Percentiles rank a stretch among this genome's conserved stretches.
These are phyloP conservation scores for Sinella curviseta DNA, from an alignment of 1,140 invertebrate species.

Conservation along the genomic window DNA sequence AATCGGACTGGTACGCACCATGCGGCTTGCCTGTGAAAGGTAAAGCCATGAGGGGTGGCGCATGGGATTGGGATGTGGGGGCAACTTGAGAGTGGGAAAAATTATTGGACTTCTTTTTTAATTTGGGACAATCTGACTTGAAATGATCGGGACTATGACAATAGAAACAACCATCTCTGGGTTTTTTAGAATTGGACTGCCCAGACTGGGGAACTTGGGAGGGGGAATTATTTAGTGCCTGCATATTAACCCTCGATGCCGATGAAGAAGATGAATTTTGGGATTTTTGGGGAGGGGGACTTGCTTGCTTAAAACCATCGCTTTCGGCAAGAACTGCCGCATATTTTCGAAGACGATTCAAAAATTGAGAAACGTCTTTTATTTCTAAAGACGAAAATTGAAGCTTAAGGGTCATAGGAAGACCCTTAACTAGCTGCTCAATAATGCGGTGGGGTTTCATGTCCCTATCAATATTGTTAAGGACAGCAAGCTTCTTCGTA, in stretches of 20 bases:
- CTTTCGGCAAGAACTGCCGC: neutral
- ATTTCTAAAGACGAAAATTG: neutral
- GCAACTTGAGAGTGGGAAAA: too few species aligned
- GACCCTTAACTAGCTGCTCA: neutral
- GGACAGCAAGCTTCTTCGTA: neutral
- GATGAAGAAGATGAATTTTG: neutral
- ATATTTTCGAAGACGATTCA: neutral
- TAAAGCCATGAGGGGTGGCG: too few species aligned
- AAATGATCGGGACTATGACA: too few species aligned
- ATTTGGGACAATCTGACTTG: too few species aligned
- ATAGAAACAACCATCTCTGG: too few species aligned
- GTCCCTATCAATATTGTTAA: neutral
- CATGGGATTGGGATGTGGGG: too few species aligned
- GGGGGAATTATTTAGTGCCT: too few species aligned
- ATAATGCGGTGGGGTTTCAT: neutral
- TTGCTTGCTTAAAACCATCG: neutral
- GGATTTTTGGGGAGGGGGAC: neutral
- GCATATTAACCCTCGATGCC: neutral
- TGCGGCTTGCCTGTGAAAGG: too few species aligned
- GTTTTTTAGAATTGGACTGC: too few species aligned
- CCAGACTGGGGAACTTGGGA: too few species aligned
- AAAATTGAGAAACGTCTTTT: neutral
- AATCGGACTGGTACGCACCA: too few species aligned
- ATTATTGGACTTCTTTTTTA: too few species aligned
- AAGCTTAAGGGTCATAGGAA: neutral